Evolutionary conservation across 2,888 invertebrate genomes (phyloP), one percentile per base, ranked within the genome.

Genomic region (Pantelozetes paolii): DNA sequence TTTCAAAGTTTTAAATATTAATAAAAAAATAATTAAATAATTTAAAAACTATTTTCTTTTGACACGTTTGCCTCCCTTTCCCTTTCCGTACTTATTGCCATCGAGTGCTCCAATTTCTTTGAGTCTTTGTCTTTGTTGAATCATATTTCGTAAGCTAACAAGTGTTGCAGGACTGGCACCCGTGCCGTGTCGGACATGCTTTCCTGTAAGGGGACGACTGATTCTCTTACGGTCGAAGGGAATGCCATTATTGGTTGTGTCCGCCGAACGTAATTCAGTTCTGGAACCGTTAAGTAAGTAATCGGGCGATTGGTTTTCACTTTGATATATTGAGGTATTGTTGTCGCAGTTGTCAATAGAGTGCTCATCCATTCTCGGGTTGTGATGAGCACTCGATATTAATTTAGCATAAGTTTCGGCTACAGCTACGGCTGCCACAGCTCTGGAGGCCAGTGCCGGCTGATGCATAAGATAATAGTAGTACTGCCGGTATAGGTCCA

Each of bases 191-290:
- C 82, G 79, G 20, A 83, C 83, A 77, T 83, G 83, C 75, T 82
- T 81, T 0, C 83, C 83, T 3, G 83, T 83, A 76, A 83, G 79
- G n/a, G 83, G 83, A 45, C 83, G 77, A n/a, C 81, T 81, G n/a
- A 82, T 81, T 42, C 82, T 79, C 75, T 81, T 81, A 64, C 81
- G 79, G 59, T 76, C 75, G 5, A 48, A 57, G 6, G 70, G 32
- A 26, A 62, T 28, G 9, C 36, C 71, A 28, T 69, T 30, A 45
- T 75, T 75, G 13, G 73, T 73, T 11, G 75, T 73, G 40, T 73
- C 75, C 2, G 75, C 74, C 15, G 73, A 75, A 26, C 73, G 73
- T 32, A 75, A 45, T 30, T 74, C 74, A n/a, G 75, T n/a, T 23
- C 70, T 50, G 26, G 70, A 71, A 15, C 70, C 74, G 32, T 15